Conservation (phyloP, 2,113 vertebrate species). For the Dipodomys merriami region DNA sequence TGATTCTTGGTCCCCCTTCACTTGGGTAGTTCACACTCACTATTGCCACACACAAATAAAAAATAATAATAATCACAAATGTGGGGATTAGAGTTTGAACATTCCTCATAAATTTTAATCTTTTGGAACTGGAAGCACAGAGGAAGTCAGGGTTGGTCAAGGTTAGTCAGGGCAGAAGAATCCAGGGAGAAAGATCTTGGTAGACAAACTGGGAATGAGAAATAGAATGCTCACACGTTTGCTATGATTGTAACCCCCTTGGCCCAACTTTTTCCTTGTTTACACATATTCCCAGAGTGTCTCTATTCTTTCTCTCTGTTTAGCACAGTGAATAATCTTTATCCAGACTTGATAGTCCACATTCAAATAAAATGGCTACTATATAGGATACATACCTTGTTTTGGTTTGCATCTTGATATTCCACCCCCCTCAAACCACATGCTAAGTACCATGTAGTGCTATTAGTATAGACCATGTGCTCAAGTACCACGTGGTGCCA, state of each 20-base stretch:
- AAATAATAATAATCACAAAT: background rate
- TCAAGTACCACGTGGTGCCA: background rate
- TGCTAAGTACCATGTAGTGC: too few relatives aligned
- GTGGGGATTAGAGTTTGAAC: background rate
- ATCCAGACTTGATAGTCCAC: background rate
- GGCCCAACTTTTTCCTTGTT: background rate
- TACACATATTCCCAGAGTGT: background rate
- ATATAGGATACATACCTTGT: background rate
- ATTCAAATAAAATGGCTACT: background rate
- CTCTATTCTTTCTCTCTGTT: background rate
- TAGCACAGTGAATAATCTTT: background rate
- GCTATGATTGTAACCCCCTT: too few relatives aligned
- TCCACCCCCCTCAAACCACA: background rate
- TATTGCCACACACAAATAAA: background rate
- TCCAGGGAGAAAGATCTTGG: background rate
- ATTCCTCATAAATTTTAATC: background rate
- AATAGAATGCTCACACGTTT: background rate
- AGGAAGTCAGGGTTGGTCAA: background rate
- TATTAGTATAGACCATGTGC: too few relatives aligned
- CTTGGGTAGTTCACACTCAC: background rate
- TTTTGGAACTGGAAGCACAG: background rate
- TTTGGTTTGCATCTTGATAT: background rate
- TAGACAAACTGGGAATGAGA: background rate
- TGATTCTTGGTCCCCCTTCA: background rate
- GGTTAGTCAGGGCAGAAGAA: background rate